Base-by-base conservation (phyloP, 2,113 vertebrate species). In the Mirounga angustirostris region DNA sequence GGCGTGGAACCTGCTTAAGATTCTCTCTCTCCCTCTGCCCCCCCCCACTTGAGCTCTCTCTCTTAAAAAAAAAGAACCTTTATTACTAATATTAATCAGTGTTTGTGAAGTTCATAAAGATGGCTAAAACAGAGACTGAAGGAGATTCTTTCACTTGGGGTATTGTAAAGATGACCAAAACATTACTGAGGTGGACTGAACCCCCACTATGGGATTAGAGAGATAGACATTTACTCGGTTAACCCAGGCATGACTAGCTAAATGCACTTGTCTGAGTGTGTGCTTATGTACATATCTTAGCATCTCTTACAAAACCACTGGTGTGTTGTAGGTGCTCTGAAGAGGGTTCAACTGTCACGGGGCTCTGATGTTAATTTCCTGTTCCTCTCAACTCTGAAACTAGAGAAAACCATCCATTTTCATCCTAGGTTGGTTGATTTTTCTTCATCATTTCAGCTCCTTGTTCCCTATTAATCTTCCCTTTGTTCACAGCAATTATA, bases 261-360 rank as follows among this genome's bases (percentile, higher is more conserved):
- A 33, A 1, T 33, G 26, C 36, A 24, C 7, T 4, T 28, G 8
- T 13, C 8, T 43, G n/a, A 22, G 10, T 50, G 7, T 15, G 54
- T 18, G 54, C 58, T 10, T 33, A 3, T 58, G 46, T 63, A 0
- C 2, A 16, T 73, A 3, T 61, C 46, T 82, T 14, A 28, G 33
- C 13, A n/a, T n/a, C 11, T 14, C 30, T 69, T 30, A 78, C 43
- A 54, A 76, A 59, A 73, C 16, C 2, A 2, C 19, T 16, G 18
- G 21, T 4, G 6, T 11, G 4, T 1, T 21, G 22, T 16, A 15
- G 14, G 33, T 67, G 7, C 71, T 84, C 13, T 22, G 24, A 63
- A 74, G 71, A 74, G 9, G 26, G 8, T 12, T 30, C 26, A 19
- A 9, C 28, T 21, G 0, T 40, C 0, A 1, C 3, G 33, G 21